Conservation (phyloP, 2,888 invertebrate genomes). For the Spatulosminthurus flaviceps region DNA sequence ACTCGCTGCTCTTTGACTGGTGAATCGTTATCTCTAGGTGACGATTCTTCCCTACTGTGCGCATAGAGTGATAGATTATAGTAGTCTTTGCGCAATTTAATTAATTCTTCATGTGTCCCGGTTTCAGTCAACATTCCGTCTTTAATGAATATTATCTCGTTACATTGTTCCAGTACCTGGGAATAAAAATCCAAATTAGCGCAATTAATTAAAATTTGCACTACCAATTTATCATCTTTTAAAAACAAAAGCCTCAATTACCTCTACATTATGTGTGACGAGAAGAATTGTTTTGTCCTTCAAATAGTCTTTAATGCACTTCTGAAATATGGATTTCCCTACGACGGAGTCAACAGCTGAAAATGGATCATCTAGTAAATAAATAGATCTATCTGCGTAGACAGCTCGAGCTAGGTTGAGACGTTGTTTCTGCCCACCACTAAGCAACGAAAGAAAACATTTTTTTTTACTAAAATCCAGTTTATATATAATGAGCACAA, state of each 20-base stretch:
- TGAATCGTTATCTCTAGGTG: background rate
- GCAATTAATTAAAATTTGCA: no score
- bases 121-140: slow-evolving; percentile 68
- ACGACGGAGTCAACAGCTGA: slow-evolving; percentile 72
- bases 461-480: background rate
- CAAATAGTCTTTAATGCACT: slow-evolving; percentile 65
- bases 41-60: slow-evolving; percentile 55
- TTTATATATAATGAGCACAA: no score
- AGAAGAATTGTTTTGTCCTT: slow-evolving; percentile 66
- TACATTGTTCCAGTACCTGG: slow-evolving; percentile 69
- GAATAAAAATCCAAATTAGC: slow-evolving; percentile 32
- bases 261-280: slow-evolving; percentile 66
- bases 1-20: slow-evolving; percentile 27
- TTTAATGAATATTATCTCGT: slow-evolving; percentile 68
- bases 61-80: slow-evolving; percentile 63
- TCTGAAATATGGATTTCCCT: slow-evolving; percentile 70
- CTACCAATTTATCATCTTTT: no score
- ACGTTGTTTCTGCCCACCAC: slow-evolving; percentile 68
- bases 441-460: slow-evolving; percentile 49
- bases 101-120: slow-evolving; percentile 67
- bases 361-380: slow-evolving; percentile 71
- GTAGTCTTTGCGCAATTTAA: slow-evolving; percentile 66
- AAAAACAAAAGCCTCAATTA: no score
- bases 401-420: slow-evolving; percentile 68
- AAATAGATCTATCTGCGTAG: slow-evolving; percentile 68